Evolutionary conservation across 2,888 invertebrate genomes (phyloP).

Genomic region (Choristoneura rosaceana): DNA sequence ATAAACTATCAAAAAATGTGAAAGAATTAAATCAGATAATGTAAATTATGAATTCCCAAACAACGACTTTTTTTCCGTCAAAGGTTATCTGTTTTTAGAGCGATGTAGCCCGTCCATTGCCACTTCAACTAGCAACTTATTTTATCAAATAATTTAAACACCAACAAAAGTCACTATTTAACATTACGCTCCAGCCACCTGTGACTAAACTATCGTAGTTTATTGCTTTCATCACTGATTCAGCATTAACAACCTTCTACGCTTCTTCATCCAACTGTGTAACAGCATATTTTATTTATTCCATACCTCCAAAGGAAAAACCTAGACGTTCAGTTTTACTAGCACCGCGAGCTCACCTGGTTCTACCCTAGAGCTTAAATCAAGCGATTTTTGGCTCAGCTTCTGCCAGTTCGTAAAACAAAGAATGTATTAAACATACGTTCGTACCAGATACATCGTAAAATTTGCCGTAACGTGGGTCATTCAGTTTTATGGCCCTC

Average conservation of each 20-base stretch:
- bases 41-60: too few species aligned
- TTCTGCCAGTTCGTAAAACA: conserved; percentile 27
- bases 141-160: too few species aligned
- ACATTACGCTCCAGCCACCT: too few species aligned
- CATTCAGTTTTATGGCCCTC: conserved; percentile 41
- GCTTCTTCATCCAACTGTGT: neutral
- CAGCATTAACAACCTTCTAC: neutral
- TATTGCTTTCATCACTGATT: neutral
- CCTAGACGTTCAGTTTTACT: conserved; percentile 6
- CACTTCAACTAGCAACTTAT: too few species aligned
- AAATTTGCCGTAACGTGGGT: conserved; percentile 38
- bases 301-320: neutral
- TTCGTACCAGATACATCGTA: conserved; percentile 42
- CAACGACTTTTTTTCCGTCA: too few species aligned
- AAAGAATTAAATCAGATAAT: too few species aligned
- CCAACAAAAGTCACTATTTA: too few species aligned
- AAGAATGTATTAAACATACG: conserved; percentile 43
- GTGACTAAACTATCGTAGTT: too few species aligned
- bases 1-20: too few species aligned
- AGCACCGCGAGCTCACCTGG: conserved; percentile 10
- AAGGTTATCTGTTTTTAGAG: too few species aligned
- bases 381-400: conserved; percentile 27
- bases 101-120: too few species aligned
- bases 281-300: neutral
- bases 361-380: conserved; percentile 22